Conservation (phyloP, 1,140 invertebrate species). For the Zaprionus vittiger region DNA sequence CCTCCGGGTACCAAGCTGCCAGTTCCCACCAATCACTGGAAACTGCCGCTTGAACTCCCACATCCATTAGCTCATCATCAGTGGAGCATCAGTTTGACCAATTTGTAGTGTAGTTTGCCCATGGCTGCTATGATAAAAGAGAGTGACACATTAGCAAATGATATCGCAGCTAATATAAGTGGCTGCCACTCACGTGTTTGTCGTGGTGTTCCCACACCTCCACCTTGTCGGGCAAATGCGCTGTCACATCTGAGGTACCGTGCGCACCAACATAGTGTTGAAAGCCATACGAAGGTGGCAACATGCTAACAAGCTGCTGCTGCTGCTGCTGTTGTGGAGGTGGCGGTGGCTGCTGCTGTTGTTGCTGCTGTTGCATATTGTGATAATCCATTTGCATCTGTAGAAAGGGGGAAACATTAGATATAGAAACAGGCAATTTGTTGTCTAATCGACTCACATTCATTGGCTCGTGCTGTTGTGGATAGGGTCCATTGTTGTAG, state of each 20-base stretch:
- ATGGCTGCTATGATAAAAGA: slow-evolving; percentile 55
- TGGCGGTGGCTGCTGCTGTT: slow-evolving; percentile 52
- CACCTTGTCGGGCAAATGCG: slow-evolving; percentile 76
- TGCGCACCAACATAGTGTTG: slow-evolving; percentile 74
- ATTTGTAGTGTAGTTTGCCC: slow-evolving; percentile 76
- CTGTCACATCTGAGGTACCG: slow-evolving; percentile 58
- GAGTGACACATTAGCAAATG: neutral
- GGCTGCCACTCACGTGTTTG: slow-evolving; percentile 72
- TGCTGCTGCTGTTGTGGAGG: slow-evolving; percentile 55
- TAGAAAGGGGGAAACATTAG: neutral
- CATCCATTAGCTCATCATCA: neutral
- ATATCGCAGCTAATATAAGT: neutral
- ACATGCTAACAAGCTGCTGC: slow-evolving; percentile 71
- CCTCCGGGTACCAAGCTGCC: slow-evolving; percentile 13
- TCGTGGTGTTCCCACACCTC: slow-evolving; percentile 84
- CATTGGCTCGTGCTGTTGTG: slow-evolving; percentile 78
- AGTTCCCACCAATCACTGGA: slow-evolving; percentile 1
- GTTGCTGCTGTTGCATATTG: slow-evolving; percentile 62
- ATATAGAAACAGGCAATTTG: neutral
- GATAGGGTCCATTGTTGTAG: slow-evolving; percentile 74
- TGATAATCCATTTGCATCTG: slow-evolving; percentile 83
- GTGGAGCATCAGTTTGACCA: slow-evolving; percentile 77
- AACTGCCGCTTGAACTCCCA: neutral
- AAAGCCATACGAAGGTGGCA: slow-evolving; percentile 72
- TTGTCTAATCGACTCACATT: slow-evolving; percentile 59